Conservation (phyloP, 2,797 vertebrate genomes). For the Coracias cyanogaster region DNA sequence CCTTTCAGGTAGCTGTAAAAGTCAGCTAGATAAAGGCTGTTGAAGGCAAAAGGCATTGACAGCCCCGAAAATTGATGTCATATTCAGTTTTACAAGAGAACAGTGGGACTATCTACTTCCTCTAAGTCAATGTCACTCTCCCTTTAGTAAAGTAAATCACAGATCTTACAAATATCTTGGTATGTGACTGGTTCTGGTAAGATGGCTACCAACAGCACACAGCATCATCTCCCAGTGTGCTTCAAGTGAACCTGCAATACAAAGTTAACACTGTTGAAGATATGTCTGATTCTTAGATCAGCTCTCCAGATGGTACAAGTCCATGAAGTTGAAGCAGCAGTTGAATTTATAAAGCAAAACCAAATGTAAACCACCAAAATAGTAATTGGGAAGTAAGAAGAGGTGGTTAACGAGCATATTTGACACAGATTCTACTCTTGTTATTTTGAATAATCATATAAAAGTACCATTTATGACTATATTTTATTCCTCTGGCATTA, state of each 20-base stretch:
- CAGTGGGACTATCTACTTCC: background rate
- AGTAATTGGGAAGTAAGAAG: background rate
- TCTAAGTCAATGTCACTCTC: background rate
- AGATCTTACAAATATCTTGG: background rate
- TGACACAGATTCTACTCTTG: conserved; percentile 8
- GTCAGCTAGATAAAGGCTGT: background rate
- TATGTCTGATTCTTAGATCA: background rate
- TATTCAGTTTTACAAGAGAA: background rate
- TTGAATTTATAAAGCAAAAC: background rate
- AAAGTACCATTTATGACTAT: background rate
- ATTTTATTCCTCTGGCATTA: background rate
- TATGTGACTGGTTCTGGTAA: background rate
- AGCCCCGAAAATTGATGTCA: fast-evolving
- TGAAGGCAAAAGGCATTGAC: background rate
- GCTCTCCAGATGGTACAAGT: background rate
- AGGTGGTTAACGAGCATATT: background rate
- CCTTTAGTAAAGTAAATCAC: background rate
- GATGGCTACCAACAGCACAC: background rate
- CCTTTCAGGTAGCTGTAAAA: too few species aligned
- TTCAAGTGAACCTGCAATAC: background rate
- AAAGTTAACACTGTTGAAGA: background rate
- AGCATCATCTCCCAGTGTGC: fast-evolving
- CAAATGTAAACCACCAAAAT: background rate
- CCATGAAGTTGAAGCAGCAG: background rate
- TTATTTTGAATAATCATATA: background rate